phyloP scores from a whole-genome alignment of 2,888 invertebrate species.

The Leucophora obtusa region DNA sequence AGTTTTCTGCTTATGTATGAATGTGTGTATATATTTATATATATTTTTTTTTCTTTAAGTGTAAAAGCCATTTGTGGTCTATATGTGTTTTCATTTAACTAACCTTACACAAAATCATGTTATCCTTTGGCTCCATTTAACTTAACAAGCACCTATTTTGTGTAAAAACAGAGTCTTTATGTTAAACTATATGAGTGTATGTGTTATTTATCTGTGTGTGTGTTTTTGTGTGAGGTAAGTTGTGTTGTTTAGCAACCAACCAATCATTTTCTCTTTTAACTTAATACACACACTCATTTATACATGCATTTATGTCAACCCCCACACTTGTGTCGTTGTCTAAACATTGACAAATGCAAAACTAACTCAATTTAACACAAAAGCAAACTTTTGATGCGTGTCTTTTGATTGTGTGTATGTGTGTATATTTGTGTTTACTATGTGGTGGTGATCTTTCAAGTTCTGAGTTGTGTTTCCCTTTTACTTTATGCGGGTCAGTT shows the following conservation, averaged over 20 bases:
- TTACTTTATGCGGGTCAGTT: slow-evolving; percentile 55
- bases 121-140: slow-evolving; percentile 65
- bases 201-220: neutral
- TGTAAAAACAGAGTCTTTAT: slow-evolving; percentile 37
- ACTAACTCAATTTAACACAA: slow-evolving; percentile 62
- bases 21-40: slow-evolving; percentile 5
- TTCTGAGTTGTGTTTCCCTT: slow-evolving; percentile 43
- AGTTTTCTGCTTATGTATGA: slow-evolving; percentile 24
- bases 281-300: slow-evolving; percentile 3
- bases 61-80: slow-evolving; percentile 57
- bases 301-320: neutral
- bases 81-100: slow-evolving; percentile 58
- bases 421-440: slow-evolving; percentile 26
- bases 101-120: slow-evolving; percentile 62
- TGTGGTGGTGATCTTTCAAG: slow-evolving; percentile 59
- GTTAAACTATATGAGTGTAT: slow-evolving; percentile 17
- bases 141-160: slow-evolving; percentile 60
- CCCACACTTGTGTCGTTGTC: slow-evolving; percentile 42
- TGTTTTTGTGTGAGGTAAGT: slow-evolving; percentile 29
- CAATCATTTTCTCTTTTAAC: slow-evolving; percentile 48
- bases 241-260: slow-evolving; percentile 41
- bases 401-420: slow-evolving; percentile 27
- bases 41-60: slow-evolving; percentile 31
- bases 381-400: slow-evolving; percentile 54
- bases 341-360: slow-evolving; percentile 63